Percentiles rank a stretch among this genome's conserved stretches.
Conservation (phyloP, 2,797 vertebrate genomes). For the Ambastaia sidthimunki region DNA sequence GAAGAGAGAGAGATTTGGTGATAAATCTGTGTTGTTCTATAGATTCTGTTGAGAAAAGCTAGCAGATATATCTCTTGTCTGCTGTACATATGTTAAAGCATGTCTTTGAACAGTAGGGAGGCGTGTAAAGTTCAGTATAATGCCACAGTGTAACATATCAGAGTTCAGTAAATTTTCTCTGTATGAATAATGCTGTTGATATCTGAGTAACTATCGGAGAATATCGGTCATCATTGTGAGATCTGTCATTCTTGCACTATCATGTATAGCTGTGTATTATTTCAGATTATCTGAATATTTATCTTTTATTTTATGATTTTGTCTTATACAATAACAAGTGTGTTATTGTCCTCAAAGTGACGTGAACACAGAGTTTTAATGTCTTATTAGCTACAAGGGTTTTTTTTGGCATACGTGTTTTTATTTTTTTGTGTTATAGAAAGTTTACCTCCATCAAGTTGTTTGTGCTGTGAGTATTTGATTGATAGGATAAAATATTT, state of each 20-base stretch:
- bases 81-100: not conserved
- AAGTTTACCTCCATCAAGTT: not conserved
- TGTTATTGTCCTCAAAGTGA: no score
- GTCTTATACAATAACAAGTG: not conserved
- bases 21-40: not conserved
- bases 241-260: conserved; percentile 10
- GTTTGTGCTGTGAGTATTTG: not conserved
- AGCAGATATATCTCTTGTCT: not conserved
- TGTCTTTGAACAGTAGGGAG: not conserved
- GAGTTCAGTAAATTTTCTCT: not conserved
- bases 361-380: no score
- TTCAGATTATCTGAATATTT: conserved; percentile 9
- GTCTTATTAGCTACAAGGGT: no score
- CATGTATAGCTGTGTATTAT: not conserved
- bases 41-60: not conserved
- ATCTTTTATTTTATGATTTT: conserved; percentile 42
- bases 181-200: not conserved
- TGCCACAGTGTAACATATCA: no score
- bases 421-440: not conserved
- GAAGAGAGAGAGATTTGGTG: not conserved
- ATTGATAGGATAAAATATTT: conserved; percentile 1
- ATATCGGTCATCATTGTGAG: not conserved
- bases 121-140: no score
- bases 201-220: not conserved
- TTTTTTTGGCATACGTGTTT: not conserved